Conservation (phyloP, 2,888 invertebrate species). For the Tubulanus polymorphus region DNA sequence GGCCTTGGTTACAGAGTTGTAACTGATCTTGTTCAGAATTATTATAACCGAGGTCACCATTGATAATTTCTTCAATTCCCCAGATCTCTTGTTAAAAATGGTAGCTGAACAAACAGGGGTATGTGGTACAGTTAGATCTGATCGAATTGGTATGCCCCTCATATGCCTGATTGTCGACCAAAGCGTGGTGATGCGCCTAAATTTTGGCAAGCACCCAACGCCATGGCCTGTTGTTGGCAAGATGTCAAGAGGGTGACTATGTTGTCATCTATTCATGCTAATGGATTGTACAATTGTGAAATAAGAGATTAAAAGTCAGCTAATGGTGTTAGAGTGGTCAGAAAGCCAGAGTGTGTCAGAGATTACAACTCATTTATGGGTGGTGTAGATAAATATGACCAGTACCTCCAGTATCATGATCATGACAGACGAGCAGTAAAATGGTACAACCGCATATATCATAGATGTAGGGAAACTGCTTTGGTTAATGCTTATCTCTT, state of each 20-base stretch:
- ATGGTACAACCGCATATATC: slow-evolving; percentile 17
- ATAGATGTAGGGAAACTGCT: slow-evolving; percentile 16
- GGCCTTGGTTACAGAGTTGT: background rate
- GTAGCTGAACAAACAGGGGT: background rate
- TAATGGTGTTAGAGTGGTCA: slow-evolving; percentile 4
- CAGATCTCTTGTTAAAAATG: background rate
- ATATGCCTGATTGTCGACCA: slow-evolving; percentile 8
- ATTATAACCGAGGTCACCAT: too few relatives aligned
- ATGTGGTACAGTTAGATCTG: background rate
- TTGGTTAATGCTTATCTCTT: slow-evolving; percentile 21
- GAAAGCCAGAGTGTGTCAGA: slow-evolving; percentile 13
- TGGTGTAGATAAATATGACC: slow-evolving; percentile 18
- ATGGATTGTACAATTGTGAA: slow-evolving; percentile 5
- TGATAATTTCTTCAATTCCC: background rate
- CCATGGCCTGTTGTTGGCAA: slow-evolving; percentile 21
- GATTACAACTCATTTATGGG: slow-evolving; percentile 17
- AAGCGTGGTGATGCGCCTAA: slow-evolving; percentile 22
- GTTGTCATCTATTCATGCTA: slow-evolving; percentile 6
- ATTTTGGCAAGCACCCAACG: slow-evolving; percentile 14
- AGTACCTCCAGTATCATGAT: slow-evolving; percentile 11
- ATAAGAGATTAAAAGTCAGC: slow-evolving; percentile 3
- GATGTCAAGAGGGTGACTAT: slow-evolving; percentile 19
- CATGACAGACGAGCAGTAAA: slow-evolving; percentile 15
- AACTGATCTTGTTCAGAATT: too few relatives aligned
- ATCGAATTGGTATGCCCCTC: slow-evolving; percentile 14